Base-by-base conservation (phyloP, 2,113 vertebrate species). In the Neopipo cinnamomea region DNA sequence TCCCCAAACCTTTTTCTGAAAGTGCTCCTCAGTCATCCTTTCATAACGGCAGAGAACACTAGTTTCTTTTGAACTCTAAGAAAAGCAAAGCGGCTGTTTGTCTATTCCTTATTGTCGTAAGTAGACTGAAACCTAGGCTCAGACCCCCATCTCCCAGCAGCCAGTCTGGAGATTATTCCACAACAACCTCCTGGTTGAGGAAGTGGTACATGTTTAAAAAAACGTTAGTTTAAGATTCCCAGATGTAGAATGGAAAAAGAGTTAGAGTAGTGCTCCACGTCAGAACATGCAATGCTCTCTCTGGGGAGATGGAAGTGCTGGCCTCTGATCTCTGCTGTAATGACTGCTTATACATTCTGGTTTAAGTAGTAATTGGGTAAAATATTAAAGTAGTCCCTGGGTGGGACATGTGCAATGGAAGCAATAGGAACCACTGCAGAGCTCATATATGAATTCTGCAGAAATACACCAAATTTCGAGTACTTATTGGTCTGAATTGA, bases 191-290 rank as follows among this genome's bases (percentile, higher is more conserved):
- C 25, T 59, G 20, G 9, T 20, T 91, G 63, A 80, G 25, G 52
- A 62, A 82, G 37, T 58, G n/a, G n/a, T 47, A 82, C 21, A 52
- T 27, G 18, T 52, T 50, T 14, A 3, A 11, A 59, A 42, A 81
- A 63, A 30, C 30, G 2, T 15, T 9, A 46, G 6, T n/a, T 50
- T 33, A 73, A 33, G 49, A 46, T 55, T 80, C 86, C 31, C 52
- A 50, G 59, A n/a, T 67, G 11, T 44, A 18, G 31, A 61, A 73
- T 33, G 23, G 49, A 42, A 41, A 75, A 88, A 25, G 33, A 70
- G 14, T 35, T 17, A 89, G 20, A 0, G 0, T 22, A 71, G 55
- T 0, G 0, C 28, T 56, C 27, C 4, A 2, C 8, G 3, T 6
- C 4, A 6, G n/a, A 74, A 62, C 41, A 82, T 0, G 0, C 37